A percentile compares a stretch with the other conserved stretches of the same genome.
phyloP scores from a whole-genome alignment of 2,888 invertebrate genomes.

The Erebia ligea region DNA sequence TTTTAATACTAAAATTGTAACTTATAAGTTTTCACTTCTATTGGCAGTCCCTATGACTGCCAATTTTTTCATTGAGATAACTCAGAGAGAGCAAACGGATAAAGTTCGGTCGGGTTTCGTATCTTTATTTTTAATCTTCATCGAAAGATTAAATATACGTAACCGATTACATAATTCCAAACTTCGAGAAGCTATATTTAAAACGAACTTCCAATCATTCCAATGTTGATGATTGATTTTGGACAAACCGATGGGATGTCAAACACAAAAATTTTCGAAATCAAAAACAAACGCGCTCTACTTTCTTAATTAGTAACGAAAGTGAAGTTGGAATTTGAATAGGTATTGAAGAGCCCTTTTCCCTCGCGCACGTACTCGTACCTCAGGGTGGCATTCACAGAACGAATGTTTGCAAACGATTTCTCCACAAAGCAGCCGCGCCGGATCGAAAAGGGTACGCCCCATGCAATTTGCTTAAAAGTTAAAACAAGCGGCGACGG shows the following conservation, averaged over 20 bases:
- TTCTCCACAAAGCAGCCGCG: constrained; percentile 54
- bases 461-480: constrained; percentile 77
- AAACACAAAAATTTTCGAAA: constrained; percentile 24
- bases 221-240: not conserved
- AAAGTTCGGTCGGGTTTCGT: too few species aligned
- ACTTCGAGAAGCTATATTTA: too few species aligned
- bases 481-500: constrained; percentile 66
- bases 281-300: constrained; percentile 32
- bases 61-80: too few species aligned
- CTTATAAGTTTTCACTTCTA: too few species aligned
- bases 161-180: too few species aligned
- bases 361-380: constrained; percentile 41
- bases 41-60: too few species aligned
- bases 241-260: not conserved
- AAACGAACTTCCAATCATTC: too few species aligned
- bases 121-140: too few species aligned
- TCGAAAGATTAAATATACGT: too few species aligned
- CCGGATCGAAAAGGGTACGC: constrained; percentile 53
- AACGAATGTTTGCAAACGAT: constrained; percentile 61
- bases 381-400: constrained; percentile 42
- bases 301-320: constrained; percentile 49
- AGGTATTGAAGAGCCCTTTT: constrained; percentile 44
- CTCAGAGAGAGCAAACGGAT: too few species aligned
- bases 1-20: too few species aligned
- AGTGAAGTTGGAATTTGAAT: constrained; percentile 45